Conservation (phyloP, 2,797 vertebrate species). For the Tenualosa ilisha region DNA sequence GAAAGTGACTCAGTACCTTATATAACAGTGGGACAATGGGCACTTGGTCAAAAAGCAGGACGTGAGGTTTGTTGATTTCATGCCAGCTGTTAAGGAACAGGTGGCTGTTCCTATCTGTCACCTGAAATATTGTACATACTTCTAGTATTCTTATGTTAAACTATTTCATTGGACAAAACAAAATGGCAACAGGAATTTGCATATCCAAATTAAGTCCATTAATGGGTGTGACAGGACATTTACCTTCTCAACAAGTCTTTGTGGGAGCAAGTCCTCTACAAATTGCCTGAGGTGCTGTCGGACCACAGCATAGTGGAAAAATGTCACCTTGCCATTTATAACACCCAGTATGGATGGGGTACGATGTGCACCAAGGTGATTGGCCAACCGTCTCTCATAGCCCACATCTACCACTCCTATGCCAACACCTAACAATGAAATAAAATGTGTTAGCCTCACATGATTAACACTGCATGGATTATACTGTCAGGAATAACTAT, state of each 20-base stretch:
- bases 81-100: conserved; percentile 90
- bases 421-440: conserved; percentile 81
- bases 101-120: conserved; percentile 87
- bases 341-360: conserved; percentile 92
- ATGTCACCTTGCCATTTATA: conserved; percentile 88
- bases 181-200: background rate
- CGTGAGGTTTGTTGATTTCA: conserved; percentile 90
- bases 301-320: conserved; percentile 90
- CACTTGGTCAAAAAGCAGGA: conserved; percentile 93
- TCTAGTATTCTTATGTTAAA: background rate
- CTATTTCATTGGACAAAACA: background rate
- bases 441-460: conserved; percentile 29
- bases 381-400: conserved; percentile 88
- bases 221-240: background rate
- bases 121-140: conserved; percentile 66
- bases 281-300: conserved; percentile 90
- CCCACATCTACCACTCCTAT: conserved; percentile 94
- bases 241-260: conserved; percentile 91
- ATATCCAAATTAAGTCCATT: too few species aligned
- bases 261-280: conserved; percentile 91
- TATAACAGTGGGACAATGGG: conserved; percentile 83
- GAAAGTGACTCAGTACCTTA: conserved; percentile 76
- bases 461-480: background rate
- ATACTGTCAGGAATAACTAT: background rate
- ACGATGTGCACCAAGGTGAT: conserved; percentile 92